phyloP scores from a whole-genome alignment of 2,113 vertebrate species.

The Microtus richardsoni region DNA sequence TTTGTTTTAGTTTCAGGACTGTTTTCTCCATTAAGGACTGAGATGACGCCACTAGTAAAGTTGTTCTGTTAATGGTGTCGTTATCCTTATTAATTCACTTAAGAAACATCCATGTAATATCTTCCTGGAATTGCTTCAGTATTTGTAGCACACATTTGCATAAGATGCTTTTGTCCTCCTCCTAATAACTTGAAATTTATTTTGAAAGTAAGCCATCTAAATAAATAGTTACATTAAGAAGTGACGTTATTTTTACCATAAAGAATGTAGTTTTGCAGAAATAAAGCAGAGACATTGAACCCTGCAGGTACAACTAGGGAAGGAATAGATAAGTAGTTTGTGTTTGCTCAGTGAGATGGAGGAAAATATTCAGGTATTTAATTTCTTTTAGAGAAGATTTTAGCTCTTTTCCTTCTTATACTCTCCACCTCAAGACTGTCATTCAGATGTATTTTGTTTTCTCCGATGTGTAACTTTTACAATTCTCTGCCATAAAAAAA shows the following conservation, averaged over 20 bases:
- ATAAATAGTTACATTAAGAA: constrained; percentile 34
- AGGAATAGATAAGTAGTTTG: not conserved
- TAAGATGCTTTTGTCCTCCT: not conserved
- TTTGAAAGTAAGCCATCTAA: not conserved
- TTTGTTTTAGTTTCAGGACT: not conserved
- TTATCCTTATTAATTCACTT: constrained; percentile 45
- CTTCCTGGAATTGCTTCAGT: not conserved
- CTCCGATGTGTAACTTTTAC: not conserved
- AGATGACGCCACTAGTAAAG: not conserved
- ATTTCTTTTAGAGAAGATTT: not conserved
- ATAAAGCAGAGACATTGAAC: not conserved
- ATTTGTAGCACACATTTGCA: not conserved
- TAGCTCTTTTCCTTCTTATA: not conserved
- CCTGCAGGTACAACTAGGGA: not conserved
- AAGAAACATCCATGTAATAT: not conserved
- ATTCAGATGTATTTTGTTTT: not conserved
- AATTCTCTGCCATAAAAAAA: not conserved
- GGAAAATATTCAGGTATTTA: not conserved
- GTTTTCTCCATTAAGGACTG: not conserved
- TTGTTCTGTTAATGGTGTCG: not conserved
- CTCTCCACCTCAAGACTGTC: not conserved
- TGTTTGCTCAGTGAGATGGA: not conserved
- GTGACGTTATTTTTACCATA: not conserved
- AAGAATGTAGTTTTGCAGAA: not conserved
- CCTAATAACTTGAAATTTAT: not conserved